These are phyloP conservation scores for Heteromormyrus szaboi DNA, from an alignment of 2,797 vertebrate genomes.

Conservation along the genomic window DNA sequence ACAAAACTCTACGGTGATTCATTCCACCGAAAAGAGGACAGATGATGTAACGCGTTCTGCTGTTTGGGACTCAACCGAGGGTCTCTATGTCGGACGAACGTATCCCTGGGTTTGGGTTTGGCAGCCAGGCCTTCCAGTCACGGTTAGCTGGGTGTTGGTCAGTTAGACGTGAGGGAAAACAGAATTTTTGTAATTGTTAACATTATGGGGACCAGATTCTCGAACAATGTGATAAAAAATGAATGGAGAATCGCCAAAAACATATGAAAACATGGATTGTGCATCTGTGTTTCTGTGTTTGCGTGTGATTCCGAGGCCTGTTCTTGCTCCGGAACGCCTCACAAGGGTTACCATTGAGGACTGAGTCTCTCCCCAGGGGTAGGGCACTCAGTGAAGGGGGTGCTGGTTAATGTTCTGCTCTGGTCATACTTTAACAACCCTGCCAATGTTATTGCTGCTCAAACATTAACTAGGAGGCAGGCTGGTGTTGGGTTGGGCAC, in stretches of 20 bases:
- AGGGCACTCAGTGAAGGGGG: background rate
- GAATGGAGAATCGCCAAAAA: background rate
- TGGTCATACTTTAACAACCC: background rate
- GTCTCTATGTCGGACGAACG: background rate
- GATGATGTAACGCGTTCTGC: background rate
- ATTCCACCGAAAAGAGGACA: background rate
- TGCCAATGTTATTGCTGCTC: background rate
- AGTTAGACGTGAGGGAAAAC: background rate
- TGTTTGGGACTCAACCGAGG: background rate
- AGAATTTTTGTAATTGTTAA: background rate
- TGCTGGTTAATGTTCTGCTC: background rate
- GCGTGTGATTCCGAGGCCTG: background rate
- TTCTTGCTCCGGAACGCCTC: background rate
- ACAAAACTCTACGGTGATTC: background rate
- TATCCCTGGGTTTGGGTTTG: background rate
- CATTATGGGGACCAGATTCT: background rate
- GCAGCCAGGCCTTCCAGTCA: background rate
- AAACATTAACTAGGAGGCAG: conserved; percentile 19
- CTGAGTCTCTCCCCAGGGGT: background rate
- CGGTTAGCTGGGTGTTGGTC: background rate
- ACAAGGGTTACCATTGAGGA: background rate
- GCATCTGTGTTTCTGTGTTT: background rate
- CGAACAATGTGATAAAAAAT: background rate
- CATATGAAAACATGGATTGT: background rate
- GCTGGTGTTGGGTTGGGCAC: background rate